A percentile compares a stretch with the other conserved stretches of the same genome.
phyloP scores from a whole-genome alignment of 1,140 invertebrate genomes.

The Leptopilina clavipes region DNA sequence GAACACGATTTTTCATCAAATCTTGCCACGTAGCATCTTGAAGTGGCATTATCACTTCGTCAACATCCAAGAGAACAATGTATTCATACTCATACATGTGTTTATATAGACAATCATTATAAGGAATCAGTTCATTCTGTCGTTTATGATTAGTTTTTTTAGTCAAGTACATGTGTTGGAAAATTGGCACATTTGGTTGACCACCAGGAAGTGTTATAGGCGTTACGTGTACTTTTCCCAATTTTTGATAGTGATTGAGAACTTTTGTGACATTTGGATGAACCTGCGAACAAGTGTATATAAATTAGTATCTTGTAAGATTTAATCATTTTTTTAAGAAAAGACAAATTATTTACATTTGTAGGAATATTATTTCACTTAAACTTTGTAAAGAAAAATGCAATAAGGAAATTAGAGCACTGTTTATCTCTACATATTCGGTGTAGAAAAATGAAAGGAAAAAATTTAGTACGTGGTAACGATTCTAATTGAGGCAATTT shows the following conservation, averaged over 20 bases:
- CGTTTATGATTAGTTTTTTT: constrained; percentile 94
- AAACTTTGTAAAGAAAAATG: background rate
- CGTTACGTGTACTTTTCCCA: constrained; percentile 88
- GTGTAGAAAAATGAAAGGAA: constrained; percentile 22
- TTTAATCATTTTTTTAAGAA: too few relatives aligned
- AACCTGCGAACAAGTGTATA: constrained; percentile 74
- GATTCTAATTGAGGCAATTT: constrained; percentile 31
- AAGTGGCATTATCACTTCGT: constrained; percentile 96
- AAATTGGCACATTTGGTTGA: constrained; percentile 90
- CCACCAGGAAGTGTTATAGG: constrained; percentile 92
- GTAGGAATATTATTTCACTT: too few relatives aligned
- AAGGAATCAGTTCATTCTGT: constrained; percentile 96
- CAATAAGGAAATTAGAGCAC: constrained; percentile 19
- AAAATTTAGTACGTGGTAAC: constrained; percentile 21
- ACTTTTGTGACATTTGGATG: constrained; percentile 95
- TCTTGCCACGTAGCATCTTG: constrained; percentile 84
- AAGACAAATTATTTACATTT: too few relatives aligned
- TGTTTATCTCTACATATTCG: background rate
- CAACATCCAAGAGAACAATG: constrained; percentile 92
- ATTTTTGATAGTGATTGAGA: constrained; percentile 84
- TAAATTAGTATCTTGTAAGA: too few relatives aligned
- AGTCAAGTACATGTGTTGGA: constrained; percentile 91
- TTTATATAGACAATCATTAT: constrained; percentile 97
- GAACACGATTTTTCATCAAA: constrained; percentile 83
- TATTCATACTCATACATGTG: constrained; percentile 94